Conservation (phyloP, 2,888 invertebrate genomes). For the Drosophila acutilabella region DNA sequence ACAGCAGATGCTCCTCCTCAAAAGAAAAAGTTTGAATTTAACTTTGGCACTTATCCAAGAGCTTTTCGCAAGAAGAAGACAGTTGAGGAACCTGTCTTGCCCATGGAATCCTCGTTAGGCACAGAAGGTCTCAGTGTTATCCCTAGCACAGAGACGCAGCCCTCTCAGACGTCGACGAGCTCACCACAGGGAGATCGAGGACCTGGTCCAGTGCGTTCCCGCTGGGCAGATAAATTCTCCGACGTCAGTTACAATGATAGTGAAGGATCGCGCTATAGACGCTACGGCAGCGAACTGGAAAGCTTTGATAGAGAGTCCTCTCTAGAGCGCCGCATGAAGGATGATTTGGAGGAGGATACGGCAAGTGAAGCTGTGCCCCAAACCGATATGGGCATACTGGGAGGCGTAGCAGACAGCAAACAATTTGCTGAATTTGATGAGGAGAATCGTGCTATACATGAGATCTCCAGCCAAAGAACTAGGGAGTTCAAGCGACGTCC, state of each 20-base stretch:
- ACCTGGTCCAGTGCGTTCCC: slow-evolving; percentile 85
- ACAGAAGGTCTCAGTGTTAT: slow-evolving; percentile 82
- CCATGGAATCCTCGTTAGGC: slow-evolving; percentile 74
- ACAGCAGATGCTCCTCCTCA: slow-evolving; percentile 40
- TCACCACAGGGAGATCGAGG: slow-evolving; percentile 87
- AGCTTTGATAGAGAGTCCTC: slow-evolving; percentile 85
- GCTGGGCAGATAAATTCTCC: slow-evolving; percentile 86
- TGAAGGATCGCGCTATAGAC: slow-evolving; percentile 85
- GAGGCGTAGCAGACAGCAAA: slow-evolving; percentile 86
- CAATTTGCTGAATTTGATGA: slow-evolving; percentile 87
- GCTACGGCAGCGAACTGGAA: slow-evolving; percentile 84
- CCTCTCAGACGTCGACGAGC: slow-evolving; percentile 89
- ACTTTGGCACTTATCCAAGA: slow-evolving; percentile 92
- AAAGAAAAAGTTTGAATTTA: slow-evolving; percentile 89
- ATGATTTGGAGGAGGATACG: slow-evolving; percentile 84
- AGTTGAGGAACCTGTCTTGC: slow-evolving; percentile 55
- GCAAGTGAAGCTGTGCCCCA: slow-evolving; percentile 84
- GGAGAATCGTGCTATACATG: slow-evolving; percentile 87
- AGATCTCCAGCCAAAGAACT: slow-evolving; percentile 83
- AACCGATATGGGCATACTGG: slow-evolving; percentile 77
- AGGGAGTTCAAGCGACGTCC: slow-evolving; percentile 84
- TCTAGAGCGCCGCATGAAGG: slow-evolving; percentile 84
- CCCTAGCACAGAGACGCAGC: slow-evolving; percentile 87
- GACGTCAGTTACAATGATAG: slow-evolving; percentile 86
- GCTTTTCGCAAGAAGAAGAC: slow-evolving; percentile 86